These are phyloP conservation scores for Megalonaias nervosa DNA, from an alignment of 1,140 invertebrate species.

Conservation along the genomic window DNA sequence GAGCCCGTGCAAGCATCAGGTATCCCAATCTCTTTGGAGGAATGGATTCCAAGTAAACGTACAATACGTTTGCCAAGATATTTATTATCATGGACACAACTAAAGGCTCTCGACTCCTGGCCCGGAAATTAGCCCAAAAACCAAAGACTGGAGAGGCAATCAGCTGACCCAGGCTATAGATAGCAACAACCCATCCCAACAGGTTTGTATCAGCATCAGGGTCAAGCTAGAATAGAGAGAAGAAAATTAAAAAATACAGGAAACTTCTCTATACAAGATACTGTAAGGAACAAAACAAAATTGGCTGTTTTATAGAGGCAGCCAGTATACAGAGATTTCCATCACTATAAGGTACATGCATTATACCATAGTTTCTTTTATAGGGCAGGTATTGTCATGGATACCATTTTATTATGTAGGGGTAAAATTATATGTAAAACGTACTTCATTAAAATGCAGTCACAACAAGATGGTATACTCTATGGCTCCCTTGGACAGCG, in stretches of 20 bases:
- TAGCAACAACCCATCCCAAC: slow-evolving; percentile 88
- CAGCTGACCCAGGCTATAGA: slow-evolving; percentile 91
- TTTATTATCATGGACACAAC: slow-evolving; percentile 82
- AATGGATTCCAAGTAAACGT: slow-evolving; percentile 84
- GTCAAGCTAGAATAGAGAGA: slow-evolving; percentile 80
- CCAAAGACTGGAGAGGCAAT: slow-evolving; percentile 89
- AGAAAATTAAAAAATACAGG: not conserved
- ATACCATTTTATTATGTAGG: too few species aligned
- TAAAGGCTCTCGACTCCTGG: slow-evolving; percentile 81
- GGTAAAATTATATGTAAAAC: too few species aligned
- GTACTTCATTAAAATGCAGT: too few species aligned
- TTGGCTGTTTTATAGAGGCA: too few species aligned
- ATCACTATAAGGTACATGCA: too few species aligned
- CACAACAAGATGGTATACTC: too few species aligned
- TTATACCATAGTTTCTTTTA: too few species aligned
- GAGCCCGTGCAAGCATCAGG: slow-evolving; percentile 84
- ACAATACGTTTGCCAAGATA: slow-evolving; percentile 82
- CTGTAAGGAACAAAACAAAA: too few species aligned
- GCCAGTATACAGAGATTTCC: too few species aligned
- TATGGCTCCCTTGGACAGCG: too few species aligned
- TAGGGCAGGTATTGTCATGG: too few species aligned
- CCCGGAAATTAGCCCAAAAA: slow-evolving; percentile 85
- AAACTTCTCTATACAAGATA: not conserved
- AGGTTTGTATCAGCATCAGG: slow-evolving; percentile 83
- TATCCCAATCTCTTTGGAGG: slow-evolving; percentile 77